phyloP scores from a whole-genome alignment of 2,888 invertebrate species.

The Cinara cedri region DNA sequence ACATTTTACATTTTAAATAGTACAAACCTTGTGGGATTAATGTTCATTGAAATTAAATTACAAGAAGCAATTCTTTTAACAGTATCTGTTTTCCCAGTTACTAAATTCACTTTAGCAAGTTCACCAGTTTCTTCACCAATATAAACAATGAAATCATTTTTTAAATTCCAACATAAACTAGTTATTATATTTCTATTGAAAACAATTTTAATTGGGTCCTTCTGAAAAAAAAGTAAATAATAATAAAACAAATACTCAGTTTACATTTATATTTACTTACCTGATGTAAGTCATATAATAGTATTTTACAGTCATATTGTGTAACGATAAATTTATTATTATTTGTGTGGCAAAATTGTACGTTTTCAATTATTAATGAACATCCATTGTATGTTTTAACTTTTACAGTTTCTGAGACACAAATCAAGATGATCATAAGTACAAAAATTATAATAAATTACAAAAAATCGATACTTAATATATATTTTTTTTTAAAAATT shows the following conservation, averaged over 20 bases:
- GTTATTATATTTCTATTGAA: slow-evolving; percentile 30
- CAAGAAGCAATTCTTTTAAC: slow-evolving; percentile 25
- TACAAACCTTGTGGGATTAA: slow-evolving; percentile 36
- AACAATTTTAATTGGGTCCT: slow-evolving; percentile 27
- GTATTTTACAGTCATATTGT: slow-evolving; percentile 31
- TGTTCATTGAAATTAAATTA: slow-evolving; percentile 26
- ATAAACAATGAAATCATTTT: slow-evolving; percentile 20
- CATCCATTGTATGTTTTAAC: slow-evolving; percentile 25
- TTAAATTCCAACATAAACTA: slow-evolving; percentile 37
- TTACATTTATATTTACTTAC: slow-evolving; percentile 16
- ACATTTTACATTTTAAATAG: slow-evolving; percentile 3
- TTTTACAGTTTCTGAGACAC: slow-evolving; percentile 26
- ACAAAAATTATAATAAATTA: slow-evolving; percentile 24
- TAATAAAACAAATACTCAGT: not conserved
- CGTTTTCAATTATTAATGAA: slow-evolving; percentile 21
- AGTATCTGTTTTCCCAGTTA: slow-evolving; percentile 4
- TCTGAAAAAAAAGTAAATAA: slow-evolving; percentile 14
- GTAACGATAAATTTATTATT: slow-evolving; percentile 16
- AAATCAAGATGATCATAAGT: slow-evolving; percentile 1
- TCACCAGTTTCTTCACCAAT: slow-evolving; percentile 21
- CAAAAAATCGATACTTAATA: not conserved
- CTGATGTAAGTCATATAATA: slow-evolving; percentile 28
- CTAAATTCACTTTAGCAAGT: slow-evolving; percentile 14
- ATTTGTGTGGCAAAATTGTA: slow-evolving; percentile 34
- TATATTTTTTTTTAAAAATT: slow-evolving; percentile 5